These are phyloP conservation scores for Phoenoteleia sp. DNA, from an alignment of 2,888 invertebrate species.

Conservation along the genomic window DNA sequence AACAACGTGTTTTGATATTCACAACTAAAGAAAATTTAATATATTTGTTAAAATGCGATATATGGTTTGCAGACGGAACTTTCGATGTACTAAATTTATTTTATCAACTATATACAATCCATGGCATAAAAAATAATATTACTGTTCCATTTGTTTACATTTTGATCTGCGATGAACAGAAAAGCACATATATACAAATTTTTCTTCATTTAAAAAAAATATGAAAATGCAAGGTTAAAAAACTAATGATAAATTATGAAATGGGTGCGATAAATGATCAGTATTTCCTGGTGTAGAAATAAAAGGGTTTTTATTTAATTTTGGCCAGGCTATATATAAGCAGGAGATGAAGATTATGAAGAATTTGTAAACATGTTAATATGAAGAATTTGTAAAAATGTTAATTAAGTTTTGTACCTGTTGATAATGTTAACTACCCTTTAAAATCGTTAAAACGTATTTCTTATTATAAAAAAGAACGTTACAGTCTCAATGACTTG, in stretches of 20 bases:
- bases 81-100: neutral
- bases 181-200: neutral
- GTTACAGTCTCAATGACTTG: neutral
- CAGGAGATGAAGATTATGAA: neutral
- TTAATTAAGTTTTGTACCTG: neutral
- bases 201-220: neutral
- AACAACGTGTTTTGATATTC: neutral
- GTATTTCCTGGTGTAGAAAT: conserved; percentile 5
- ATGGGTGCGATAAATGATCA: conserved; percentile 13
- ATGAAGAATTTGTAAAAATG: neutral
- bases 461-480: neutral
- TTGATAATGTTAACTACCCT: neutral
- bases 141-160: conserved; percentile 17
- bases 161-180: neutral
- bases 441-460: neutral
- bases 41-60: neutral
- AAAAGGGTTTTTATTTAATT: conserved; percentile 2
- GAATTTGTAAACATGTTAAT: conserved; percentile 4
- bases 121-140: neutral
- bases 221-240: neutral
- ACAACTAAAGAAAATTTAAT: conserved; percentile 1
- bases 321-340: neutral
- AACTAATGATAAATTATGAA: neutral
- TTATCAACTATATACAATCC: conserved; percentile 18
- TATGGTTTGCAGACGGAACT: conserved; percentile 6